These are phyloP conservation scores for Muricea muricata DNA, from an alignment of 92 coral and sea anemone species.

Conservation along the genomic window DNA sequence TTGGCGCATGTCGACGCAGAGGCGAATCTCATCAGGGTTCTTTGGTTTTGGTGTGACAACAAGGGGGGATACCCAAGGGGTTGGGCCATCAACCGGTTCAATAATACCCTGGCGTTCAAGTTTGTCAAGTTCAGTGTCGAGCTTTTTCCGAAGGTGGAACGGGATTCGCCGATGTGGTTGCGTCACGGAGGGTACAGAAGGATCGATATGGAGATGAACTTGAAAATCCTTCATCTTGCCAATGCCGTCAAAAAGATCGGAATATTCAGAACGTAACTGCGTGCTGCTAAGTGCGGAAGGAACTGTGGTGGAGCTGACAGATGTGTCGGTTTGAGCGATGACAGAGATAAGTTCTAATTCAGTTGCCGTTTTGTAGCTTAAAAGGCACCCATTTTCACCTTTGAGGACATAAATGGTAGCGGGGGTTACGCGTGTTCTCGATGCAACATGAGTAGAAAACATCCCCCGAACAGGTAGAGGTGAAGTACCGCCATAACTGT, in stretches of 20 bases:
- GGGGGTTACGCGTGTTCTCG: neutral
- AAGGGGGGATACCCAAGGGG: constrained; percentile 4
- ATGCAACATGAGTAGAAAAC: neutral
- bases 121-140: neutral
- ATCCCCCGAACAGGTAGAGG: neutral
- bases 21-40: neutral
- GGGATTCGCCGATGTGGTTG: neutral
- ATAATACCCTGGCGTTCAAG: neutral
- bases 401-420: neutral
- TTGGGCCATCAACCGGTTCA: constrained; percentile 8
- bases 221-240: neutral
- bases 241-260: neutral
- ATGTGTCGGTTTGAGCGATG: neutral
- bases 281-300: neutral
- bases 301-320: neutral
- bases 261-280: neutral
- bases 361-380: neutral
- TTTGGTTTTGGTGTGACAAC: neutral
- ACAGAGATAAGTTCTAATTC: neutral
- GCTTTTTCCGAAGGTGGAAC: neutral
- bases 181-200: neutral
- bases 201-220: neutral
- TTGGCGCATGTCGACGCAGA: neutral
- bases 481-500: neutral
- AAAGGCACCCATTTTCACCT: neutral